These are phyloP conservation scores for Caranx melampygus DNA, from an alignment of 2,113 vertebrate species.

Conservation along the genomic window DNA sequence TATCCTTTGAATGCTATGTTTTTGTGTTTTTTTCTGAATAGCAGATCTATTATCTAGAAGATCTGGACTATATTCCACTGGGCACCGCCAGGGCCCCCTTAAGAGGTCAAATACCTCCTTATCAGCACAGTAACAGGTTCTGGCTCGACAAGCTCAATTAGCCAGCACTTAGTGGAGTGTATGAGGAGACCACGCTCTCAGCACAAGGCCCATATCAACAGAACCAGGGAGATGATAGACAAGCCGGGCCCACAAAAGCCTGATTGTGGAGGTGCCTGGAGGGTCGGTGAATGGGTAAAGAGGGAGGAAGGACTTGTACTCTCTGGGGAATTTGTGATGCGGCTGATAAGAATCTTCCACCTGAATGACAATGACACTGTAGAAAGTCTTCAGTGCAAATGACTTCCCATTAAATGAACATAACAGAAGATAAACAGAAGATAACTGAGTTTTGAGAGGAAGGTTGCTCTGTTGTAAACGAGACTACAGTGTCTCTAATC, in stretches of 20 bases:
- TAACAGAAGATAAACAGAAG: conserved; percentile 29
- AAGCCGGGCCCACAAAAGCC: conserved; percentile 76
- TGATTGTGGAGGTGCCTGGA: conserved; percentile 71
- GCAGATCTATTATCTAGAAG: conserved; percentile 17
- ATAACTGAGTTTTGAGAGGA: conserved; percentile 49
- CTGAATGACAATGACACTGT: conserved; percentile 58
- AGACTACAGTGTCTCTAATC: conserved; percentile 1
- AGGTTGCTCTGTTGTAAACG: conserved; percentile 16
- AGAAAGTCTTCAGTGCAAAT: conserved; percentile 47
- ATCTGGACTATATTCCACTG: conserved; percentile 13
- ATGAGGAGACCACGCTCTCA: conserved; percentile 70
- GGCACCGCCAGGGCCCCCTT: conserved; percentile 35
- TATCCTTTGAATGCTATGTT: background rate
- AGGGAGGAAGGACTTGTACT: conserved; percentile 59
- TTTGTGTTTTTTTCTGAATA: background rate
- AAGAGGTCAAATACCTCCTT: conserved; percentile 80
- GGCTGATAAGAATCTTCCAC: conserved; percentile 61
- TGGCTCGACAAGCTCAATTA: conserved; percentile 84
- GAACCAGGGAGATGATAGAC: conserved; percentile 81
- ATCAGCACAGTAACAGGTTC: conserved; percentile 82
- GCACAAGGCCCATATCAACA: conserved; percentile 79
- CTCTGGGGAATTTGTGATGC: conserved; percentile 65
- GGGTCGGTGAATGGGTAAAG: conserved; percentile 54
- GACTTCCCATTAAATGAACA: conserved; percentile 39
- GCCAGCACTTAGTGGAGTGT: conserved; percentile 74